Base-by-base conservation (phyloP, 2,888 invertebrate species). In the Chesias legatella region DNA sequence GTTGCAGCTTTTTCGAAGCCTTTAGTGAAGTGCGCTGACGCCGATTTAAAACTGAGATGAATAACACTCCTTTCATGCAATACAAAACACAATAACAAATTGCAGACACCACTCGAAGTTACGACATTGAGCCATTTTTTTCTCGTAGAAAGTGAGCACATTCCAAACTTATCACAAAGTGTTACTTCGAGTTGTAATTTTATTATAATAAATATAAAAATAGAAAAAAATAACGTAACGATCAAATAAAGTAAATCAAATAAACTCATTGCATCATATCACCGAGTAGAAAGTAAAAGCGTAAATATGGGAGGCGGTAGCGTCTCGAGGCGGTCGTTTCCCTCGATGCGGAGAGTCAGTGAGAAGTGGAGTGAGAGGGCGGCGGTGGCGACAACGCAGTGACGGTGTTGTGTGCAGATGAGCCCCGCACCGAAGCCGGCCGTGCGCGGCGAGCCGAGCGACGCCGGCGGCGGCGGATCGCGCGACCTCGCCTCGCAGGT, bases 371-470 rank as follows among this genome's bases (percentile, higher is more conserved):
- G 83, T 67, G 74, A 80, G 79, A 77, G 75, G 77, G 76, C 67
- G 70, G 72, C 66, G 77, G 77, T 67, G 79, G 68, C 72, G 72
- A 73, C 78, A 67, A 73, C 72, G 79, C 78, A 80, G 82, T 80
- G 80, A 78, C 76, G 81, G 73, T 74, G 81, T 82, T 82, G 82
- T 85, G 86, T 86, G 82, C 86, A 86, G 86, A 86, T 86, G 86
- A 85, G 80, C 72, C 86, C 86, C 66, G 86, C 67, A 47, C 86
- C 86, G 82, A 78, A 77, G 82, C 83, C 85, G 5, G 13, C 13
- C 13, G 13, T 17, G 67, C 78, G 82, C 62, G 75, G 71, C 82
- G 74, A 73, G 78, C 79, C 83, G 63, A 70, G 68, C 63, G 82
- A 77, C 66, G 69, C 79, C 60, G 84, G 77, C 64, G 69, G 75